phyloP scores from a whole-genome alignment of 2,113 vertebrate genomes.

The Conger conger region DNA sequence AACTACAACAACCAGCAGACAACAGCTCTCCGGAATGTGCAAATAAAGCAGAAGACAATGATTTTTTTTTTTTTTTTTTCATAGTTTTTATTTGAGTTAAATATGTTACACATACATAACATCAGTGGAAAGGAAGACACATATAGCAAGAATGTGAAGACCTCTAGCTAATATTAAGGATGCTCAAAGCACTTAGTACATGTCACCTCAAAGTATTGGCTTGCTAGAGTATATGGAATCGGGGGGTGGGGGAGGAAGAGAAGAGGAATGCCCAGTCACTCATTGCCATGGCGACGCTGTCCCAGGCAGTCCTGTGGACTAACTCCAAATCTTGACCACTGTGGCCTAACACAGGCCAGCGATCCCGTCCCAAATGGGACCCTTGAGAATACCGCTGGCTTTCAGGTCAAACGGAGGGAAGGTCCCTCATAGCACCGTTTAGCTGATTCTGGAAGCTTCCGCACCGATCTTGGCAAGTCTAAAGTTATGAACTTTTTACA shows the following conservation, averaged over 20 bases:
- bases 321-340: background rate
- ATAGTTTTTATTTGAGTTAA: constrained; percentile 42
- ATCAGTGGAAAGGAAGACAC: constrained; percentile 22
- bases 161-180: background rate
- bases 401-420: background rate
- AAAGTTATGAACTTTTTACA: background rate
- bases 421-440: background rate
- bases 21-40: background rate
- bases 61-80: constrained; percentile 13
- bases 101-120: constrained; percentile 27
- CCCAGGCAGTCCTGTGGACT: background rate
- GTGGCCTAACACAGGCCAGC: background rate
- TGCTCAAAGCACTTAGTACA: background rate
- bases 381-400: no score
- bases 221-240: background rate
- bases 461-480: background rate
- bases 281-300: background rate
- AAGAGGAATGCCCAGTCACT: background rate
- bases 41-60: background rate
- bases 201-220: background rate
- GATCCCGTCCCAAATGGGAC: background rate
- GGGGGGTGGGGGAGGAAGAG: background rate
- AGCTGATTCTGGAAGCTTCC: background rate
- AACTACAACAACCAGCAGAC: background rate
- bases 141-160: background rate